These are phyloP conservation scores for Bufo gargarizans DNA, from an alignment of 2,113 vertebrate species.

Conservation along the genomic window DNA sequence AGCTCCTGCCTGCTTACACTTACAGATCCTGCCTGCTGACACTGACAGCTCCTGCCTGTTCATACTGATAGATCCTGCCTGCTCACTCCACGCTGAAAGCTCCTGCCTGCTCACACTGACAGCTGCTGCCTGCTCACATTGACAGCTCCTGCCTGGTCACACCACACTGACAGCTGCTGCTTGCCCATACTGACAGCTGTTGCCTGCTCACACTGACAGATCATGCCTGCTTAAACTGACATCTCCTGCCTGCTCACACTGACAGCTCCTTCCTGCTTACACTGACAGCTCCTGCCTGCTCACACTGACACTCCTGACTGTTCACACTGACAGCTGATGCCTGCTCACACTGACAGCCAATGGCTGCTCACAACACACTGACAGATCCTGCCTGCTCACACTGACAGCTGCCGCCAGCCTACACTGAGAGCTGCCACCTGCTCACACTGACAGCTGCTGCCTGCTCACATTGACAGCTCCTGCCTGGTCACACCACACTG, in stretches of 20 bases:
- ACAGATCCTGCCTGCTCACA: too few relatives aligned
- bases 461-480: too few relatives aligned
- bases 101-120: neutral
- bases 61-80: neutral
- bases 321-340: too few relatives aligned
- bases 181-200: neutral
- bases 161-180: neutral
- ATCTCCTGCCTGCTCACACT: neutral
- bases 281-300: too few relatives aligned
- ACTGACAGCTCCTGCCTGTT: neutral
- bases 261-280: too few relatives aligned
- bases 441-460: too few relatives aligned
- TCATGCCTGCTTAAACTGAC: neutral
- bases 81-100: neutral
- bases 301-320: too few relatives aligned
- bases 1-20: neutral
- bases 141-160: neutral
- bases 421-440: too few relatives aligned
- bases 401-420: too few relatives aligned
- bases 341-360: too few relatives aligned
- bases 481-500: neutral
- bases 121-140: neutral
- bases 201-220: neutral
- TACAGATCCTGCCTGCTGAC: too few relatives aligned
- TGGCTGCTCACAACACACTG: too few relatives aligned